Percentiles rank a stretch among this genome's conserved stretches.
Conservation (phyloP, 2,888 invertebrate species). For the Ceriagrion tenellum region DNA sequence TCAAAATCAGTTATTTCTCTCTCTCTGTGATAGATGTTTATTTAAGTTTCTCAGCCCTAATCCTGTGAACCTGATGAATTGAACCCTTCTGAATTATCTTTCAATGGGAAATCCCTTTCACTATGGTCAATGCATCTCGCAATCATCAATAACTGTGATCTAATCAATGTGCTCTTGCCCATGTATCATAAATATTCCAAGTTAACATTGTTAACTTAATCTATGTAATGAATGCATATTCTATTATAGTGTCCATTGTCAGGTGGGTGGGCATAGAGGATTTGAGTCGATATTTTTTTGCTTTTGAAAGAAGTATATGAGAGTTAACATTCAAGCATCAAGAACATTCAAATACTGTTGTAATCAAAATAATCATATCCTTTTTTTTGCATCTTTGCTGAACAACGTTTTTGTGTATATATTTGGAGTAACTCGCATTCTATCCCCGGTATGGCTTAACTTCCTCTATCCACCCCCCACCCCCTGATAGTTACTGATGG, state of each 20-base stretch:
- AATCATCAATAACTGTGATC: not conserved
- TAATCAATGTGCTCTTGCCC: not conserved
- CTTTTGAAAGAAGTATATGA: not conserved
- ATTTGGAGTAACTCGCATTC: not conserved
- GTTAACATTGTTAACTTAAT: not conserved
- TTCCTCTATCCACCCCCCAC: not conserved
- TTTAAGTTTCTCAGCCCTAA: not conserved
- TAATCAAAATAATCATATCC: not conserved
- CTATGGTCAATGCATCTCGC: not conserved
- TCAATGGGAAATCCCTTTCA: not conserved
- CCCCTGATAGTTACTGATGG: not conserved
- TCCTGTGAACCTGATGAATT: too few relatives aligned
- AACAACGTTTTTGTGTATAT: not conserved
- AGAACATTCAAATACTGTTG: not conserved
- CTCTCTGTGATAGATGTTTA: too few relatives aligned
- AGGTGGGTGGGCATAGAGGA: constrained; percentile 35
- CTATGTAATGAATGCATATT: not conserved
- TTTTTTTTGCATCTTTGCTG: not conserved
- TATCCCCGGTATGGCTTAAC: not conserved
- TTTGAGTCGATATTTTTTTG: not conserved
- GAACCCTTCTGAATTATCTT: not conserved
- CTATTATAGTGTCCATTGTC: not conserved
- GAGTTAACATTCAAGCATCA: not conserved
- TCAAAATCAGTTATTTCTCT: not conserved
- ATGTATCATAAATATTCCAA: not conserved